Evolutionary conservation across 2,888 invertebrate genomes (phyloP).

Genomic region (Platycheirus rosarum): DNA sequence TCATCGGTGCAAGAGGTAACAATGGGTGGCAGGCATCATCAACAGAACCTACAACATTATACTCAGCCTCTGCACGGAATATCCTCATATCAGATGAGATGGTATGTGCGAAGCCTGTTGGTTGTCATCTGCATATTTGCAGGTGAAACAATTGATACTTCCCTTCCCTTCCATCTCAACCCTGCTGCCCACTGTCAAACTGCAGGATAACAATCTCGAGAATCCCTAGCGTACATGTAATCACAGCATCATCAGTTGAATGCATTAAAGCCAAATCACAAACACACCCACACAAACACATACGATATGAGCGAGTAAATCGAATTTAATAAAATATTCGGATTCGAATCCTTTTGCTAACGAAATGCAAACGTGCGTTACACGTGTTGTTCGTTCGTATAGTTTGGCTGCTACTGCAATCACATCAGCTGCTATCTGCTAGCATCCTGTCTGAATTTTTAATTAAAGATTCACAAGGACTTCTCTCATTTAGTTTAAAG

Average conservation of each 20-base stretch:
- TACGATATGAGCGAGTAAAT: constrained; percentile 38
- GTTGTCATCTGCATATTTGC: constrained; percentile 63
- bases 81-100: constrained; percentile 16
- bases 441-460: constrained; percentile 66
- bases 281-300: constrained; percentile 13
- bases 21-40: neutral
- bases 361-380: constrained; percentile 62
- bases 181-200: neutral
- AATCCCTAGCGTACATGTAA: constrained; percentile 53
- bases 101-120: constrained; percentile 26
- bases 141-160: constrained; percentile 69
- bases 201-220: constrained; percentile 32
- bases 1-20: neutral
- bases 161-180: neutral
- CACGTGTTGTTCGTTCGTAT: constrained; percentile 31
- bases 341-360: constrained; percentile 49
- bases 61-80: neutral
- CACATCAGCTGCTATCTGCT: constrained; percentile 33
- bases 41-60: neutral
- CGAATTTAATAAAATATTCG: constrained; percentile 70
- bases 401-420: constrained; percentile 10
- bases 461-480: constrained; percentile 67
- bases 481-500: constrained; percentile 33
- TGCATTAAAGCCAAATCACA: constrained; percentile 61
- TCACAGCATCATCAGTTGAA: constrained; percentile 48